Evolutionary conservation across 1,140 invertebrate species (phyloP).

Genomic region (Idris sp.): DNA sequence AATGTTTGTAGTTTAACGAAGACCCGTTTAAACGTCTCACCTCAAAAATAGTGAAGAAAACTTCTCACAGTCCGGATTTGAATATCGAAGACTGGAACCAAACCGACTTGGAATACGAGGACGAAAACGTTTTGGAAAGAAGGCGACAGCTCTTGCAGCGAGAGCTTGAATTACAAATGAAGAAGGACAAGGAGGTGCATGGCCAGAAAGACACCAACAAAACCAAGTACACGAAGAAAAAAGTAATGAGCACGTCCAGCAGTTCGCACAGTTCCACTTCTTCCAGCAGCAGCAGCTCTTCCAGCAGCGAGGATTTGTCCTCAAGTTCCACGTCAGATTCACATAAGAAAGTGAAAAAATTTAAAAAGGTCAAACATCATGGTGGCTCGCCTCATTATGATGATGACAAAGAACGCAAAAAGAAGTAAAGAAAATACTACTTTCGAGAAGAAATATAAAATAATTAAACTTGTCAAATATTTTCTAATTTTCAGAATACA

Average conservation of each 20-base stretch:
- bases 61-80: constrained; percentile 81
- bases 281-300: constrained; percentile 81
- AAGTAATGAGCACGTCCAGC: constrained; percentile 83
- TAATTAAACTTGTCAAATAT: no score
- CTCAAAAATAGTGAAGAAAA: constrained; percentile 82
- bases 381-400: constrained; percentile 81
- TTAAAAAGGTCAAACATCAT: constrained; percentile 80
- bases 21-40: constrained; percentile 83
- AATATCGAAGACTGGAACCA: constrained; percentile 88
- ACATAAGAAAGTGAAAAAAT: constrained; percentile 78
- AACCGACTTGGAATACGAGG: constrained; percentile 88
- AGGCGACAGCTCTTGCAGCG: constrained; percentile 86
- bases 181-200: constrained; percentile 82
- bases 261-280: constrained; percentile 82
- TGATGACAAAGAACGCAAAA: constrained; percentile 75
- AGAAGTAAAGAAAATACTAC: no score
- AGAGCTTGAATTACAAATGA: constrained; percentile 87
- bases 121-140: constrained; percentile 88
- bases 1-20: constrained; percentile 78
- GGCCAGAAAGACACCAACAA: constrained; percentile 77
- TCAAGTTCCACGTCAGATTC: constrained; percentile 79
- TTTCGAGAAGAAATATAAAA: no score
- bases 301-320: constrained; percentile 80
- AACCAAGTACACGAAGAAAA: constrained; percentile 79
- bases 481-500: no score